A percentile compares a stretch with the other conserved stretches of the same genome.
Conservation (phyloP, 2,113 vertebrate species). For the Ictalurus punctatus region DNA sequence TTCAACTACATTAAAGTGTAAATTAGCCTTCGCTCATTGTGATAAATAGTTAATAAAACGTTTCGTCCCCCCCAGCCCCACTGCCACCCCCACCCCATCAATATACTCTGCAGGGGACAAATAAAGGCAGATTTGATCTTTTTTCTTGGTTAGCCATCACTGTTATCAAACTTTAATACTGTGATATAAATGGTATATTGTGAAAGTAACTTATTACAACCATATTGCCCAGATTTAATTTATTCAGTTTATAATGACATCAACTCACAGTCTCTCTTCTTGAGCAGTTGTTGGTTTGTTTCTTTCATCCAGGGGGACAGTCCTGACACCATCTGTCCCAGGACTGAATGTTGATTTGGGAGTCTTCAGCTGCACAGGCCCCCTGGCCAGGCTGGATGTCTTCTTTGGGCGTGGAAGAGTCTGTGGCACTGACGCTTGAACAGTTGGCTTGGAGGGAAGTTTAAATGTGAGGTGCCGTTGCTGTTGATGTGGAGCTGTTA, state of each 20-base stretch:
- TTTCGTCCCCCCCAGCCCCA: not conserved
- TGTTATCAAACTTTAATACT: not conserved
- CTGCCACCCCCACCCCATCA: too few relatives aligned
- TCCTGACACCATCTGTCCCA: constrained; percentile 50
- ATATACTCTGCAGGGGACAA: not conserved
- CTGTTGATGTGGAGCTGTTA: not conserved
- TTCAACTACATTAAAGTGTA: not conserved
- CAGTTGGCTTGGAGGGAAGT: not conserved
- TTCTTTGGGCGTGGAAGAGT: constrained; percentile 45
- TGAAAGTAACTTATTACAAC: not conserved
- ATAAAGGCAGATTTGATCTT: not conserved
- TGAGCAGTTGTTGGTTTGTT: constrained; percentile 66
- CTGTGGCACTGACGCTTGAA: constrained; percentile 29
- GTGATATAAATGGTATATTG: not conserved
- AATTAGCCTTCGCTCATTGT: not conserved
- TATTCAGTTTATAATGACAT: not conserved
- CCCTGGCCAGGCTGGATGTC: constrained; percentile 17
- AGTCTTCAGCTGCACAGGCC: constrained; percentile 28
- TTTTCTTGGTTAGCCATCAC: too few relatives aligned
- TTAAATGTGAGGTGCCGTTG: constrained; percentile 6
- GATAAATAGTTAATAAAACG: not conserved
- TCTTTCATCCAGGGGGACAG: constrained; percentile 14
- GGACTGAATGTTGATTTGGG: constrained; percentile 51
- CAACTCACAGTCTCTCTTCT: constrained; percentile 72
- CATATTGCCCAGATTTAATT: not conserved